A percentile compares a stretch with the other conserved stretches of the same genome.
Evolutionary conservation across 2,797 vertebrate species (phyloP).

Genomic region (Argya squamiceps): DNA sequence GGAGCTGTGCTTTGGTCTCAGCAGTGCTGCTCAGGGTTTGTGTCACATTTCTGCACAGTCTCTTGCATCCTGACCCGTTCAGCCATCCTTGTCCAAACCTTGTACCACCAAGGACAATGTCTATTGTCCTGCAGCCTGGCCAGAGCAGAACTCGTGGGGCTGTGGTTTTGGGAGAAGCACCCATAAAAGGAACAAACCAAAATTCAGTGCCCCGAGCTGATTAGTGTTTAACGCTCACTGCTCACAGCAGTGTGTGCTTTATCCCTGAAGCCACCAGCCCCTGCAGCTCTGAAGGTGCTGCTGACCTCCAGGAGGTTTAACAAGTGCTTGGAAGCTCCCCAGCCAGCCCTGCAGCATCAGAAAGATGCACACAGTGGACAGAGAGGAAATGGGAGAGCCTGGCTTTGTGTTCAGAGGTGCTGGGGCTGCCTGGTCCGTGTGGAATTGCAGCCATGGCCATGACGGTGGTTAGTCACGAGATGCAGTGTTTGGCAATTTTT

Average conservation of each 20-base stretch:
- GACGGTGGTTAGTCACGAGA: accelerated
- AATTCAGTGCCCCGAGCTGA: not conserved
- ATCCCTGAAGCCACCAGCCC: not conserved
- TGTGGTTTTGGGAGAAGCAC: not conserved
- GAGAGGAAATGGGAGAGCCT: not conserved
- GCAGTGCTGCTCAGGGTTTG: not conserved
- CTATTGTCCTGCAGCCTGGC: conserved; percentile 24
- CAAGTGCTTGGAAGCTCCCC: not conserved
- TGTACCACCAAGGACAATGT: not conserved
- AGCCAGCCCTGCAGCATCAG: not conserved
- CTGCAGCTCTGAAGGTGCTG: not conserved
- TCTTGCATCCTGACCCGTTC: not conserved
- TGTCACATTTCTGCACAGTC: not conserved
- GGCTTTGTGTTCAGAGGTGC: not conserved
- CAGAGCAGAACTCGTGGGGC: not conserved
- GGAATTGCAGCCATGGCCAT: not conserved
- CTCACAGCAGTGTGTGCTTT: not conserved
- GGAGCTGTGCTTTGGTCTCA: not conserved
- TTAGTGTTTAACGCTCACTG: accelerated
- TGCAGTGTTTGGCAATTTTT: not conserved
- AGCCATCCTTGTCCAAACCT: not conserved
- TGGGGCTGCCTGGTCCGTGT: accelerated
- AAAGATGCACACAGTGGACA: not conserved
- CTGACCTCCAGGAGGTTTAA: not conserved
- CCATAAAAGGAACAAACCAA: not conserved